Evolutionary conservation across 2,888 invertebrate species (phyloP).

Genomic region (Xanthia togata): DNA sequence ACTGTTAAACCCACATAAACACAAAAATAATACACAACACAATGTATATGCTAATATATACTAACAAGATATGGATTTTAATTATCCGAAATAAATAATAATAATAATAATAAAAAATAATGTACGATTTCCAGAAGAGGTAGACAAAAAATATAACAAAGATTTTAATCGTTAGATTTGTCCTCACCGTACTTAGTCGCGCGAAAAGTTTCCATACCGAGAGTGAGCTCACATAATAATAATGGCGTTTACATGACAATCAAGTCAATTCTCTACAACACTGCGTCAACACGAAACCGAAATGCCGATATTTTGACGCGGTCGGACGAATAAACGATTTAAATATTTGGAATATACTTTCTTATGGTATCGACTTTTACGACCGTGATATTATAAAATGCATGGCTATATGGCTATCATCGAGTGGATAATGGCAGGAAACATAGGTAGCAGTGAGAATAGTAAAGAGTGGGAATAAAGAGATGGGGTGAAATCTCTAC

Average conservation of each 20-base stretch:
- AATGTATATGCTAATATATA: too few relatives aligned
- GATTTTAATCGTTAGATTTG: neutral
- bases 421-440: neutral
- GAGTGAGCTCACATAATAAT: neutral
- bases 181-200: too few relatives aligned
- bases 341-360: neutral
- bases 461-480: neutral
- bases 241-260: neutral
- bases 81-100: too few relatives aligned
- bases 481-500: neutral
- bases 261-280: neutral
- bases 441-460: neutral
- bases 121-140: conserved; percentile 15
- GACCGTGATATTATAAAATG: neutral
- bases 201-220: neutral
- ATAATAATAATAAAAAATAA: too few relatives aligned
- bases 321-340: neutral
- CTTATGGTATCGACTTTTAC: neutral
- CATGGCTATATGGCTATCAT: neutral
- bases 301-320: neutral
- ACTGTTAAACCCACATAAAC: conserved; percentile 33
- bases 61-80: too few relatives aligned
- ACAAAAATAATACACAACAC: conserved; percentile 27
- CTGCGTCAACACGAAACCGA: neutral
- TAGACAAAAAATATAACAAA: neutral